Conservation (phyloP, 2,797 vertebrate species). For the Arrhamphus sclerolepis region DNA sequence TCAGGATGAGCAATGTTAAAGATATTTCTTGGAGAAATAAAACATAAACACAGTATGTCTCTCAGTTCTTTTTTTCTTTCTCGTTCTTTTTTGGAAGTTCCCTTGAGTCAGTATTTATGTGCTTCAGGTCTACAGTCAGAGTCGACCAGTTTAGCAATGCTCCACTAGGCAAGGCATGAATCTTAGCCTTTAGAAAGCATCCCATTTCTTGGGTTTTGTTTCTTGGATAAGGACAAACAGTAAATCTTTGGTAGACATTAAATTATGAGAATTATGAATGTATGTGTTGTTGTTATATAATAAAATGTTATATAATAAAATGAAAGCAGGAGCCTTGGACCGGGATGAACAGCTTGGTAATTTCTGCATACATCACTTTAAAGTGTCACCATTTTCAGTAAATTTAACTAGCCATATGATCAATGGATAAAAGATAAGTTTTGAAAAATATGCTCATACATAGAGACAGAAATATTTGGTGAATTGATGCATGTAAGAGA, state of each 20-base stretch:
- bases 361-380: too few species aligned
- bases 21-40: conserved; percentile 35
- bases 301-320: background rate
- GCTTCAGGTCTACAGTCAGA: conserved; percentile 20
- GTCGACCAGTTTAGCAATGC: conserved; percentile 15
- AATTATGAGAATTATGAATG: background rate
- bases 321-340: background rate
- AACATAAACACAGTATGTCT: background rate
- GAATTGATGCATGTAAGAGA: too few species aligned
- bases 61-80: conserved; percentile 38
- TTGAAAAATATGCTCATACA: too few species aligned
- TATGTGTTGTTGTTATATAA: background rate
- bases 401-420: too few species aligned
- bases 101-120: conserved; percentile 15
- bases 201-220: conserved; percentile 9
- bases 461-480: too few species aligned
- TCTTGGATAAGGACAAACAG: conserved; percentile 8
- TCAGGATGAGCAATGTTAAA: conserved; percentile 39
- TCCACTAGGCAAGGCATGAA: background rate
- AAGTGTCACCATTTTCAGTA: too few species aligned
- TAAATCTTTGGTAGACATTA: conserved; percentile 4
- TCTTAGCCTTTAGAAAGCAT: conserved; percentile 12
- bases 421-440: too few species aligned
- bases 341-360: background rate
- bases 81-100: conserved; percentile 43